These are phyloP conservation scores for Centrocercus urophasianus DNA, from an alignment of 2,113 vertebrate species.

Conservation along the genomic window DNA sequence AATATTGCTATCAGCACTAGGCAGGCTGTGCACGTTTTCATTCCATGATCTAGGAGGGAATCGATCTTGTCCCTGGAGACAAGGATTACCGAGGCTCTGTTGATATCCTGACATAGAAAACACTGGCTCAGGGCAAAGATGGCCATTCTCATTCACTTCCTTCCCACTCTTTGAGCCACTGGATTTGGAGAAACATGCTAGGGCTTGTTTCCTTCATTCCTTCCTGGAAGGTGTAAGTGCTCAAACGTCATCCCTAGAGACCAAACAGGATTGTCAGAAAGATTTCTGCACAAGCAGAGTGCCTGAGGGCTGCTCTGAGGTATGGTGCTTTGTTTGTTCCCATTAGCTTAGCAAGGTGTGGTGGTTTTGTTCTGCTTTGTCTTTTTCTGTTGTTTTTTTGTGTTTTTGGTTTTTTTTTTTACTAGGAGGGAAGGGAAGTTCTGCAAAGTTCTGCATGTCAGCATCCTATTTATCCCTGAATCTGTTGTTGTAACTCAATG, in stretches of 20 bases:
- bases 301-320: background rate
- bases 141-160: background rate
- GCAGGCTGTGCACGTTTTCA: background rate
- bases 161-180: background rate
- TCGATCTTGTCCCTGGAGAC: background rate
- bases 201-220: background rate
- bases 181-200: background rate
- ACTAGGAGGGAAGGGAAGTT: background rate
- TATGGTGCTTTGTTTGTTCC: background rate
- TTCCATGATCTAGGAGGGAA: background rate
- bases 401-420: background rate
- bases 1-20: constrained; percentile 23
- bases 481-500: background rate
- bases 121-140: background rate
- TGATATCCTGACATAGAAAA: background rate
- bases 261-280: constrained; percentile 60
- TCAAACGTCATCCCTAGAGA: constrained; percentile 40
- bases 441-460: background rate
- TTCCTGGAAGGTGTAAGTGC: background rate
- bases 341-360: background rate
- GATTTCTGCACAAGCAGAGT: background rate
- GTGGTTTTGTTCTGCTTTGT: no score
- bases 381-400: background rate
- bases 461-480: background rate
- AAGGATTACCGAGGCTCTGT: background rate